Conservation (phyloP, 2,797 vertebrate genomes). For the Balearica regulorum region DNA sequence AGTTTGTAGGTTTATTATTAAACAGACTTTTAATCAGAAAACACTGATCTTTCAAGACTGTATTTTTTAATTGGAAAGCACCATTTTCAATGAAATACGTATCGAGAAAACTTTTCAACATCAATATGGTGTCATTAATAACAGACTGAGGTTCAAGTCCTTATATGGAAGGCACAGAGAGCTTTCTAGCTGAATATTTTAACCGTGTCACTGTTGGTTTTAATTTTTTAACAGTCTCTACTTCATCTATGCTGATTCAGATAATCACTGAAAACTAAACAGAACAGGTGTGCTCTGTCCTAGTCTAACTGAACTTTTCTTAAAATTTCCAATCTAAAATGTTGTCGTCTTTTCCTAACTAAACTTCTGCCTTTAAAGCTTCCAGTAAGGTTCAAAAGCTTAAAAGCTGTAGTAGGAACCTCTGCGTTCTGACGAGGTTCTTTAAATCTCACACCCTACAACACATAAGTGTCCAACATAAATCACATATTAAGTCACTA, state of each 20-base stretch:
- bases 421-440: background rate
- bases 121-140: background rate
- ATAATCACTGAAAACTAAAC: background rate
- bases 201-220: background rate
- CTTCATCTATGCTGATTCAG: background rate
- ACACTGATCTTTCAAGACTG: background rate
- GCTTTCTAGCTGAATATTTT: background rate
- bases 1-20: background rate
- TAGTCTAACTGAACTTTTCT: background rate
- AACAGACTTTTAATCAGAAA: background rate
- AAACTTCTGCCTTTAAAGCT: background rate
- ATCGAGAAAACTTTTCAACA: background rate
- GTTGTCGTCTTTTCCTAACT: background rate
- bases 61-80: background rate
- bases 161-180: background rate
- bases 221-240: background rate
- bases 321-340: background rate
- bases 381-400: background rate
- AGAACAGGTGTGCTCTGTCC: accelerated
- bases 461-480: background rate
- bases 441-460: background rate
- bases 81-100: background rate
- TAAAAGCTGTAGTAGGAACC: background rate
- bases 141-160: background rate
- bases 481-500: background rate